Evolutionary conservation across 2,113 vertebrate species (phyloP).

Genomic region (Hylia prasina): DNA sequence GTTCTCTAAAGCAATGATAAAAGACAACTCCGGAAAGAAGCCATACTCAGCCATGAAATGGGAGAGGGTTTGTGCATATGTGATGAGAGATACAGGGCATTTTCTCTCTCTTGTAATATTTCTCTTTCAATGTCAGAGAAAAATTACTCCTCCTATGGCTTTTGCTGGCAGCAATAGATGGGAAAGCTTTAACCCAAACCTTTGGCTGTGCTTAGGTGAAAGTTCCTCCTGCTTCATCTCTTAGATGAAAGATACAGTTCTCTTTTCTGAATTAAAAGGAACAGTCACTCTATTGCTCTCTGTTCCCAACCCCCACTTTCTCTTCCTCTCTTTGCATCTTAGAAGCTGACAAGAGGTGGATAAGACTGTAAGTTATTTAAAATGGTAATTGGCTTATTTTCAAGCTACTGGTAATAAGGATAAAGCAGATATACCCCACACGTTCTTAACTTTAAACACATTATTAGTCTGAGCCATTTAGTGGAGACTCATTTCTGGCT

Average conservation of each 20-base stretch:
- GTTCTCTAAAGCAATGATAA: not conserved
- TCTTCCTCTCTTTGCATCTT: not conserved
- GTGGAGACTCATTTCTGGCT: not conserved
- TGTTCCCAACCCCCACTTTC: not conserved
- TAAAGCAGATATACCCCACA: not conserved
- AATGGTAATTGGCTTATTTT: conserved; percentile 34
- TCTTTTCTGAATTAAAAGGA: not conserved
- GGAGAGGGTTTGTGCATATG: not conserved
- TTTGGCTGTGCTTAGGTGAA: not conserved
- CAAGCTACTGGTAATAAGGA: not conserved
- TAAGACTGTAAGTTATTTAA: not conserved
- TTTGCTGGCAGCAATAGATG: not conserved
- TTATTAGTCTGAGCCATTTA: not conserved
- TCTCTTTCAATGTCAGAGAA: not conserved
- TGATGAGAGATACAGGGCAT: not conserved
- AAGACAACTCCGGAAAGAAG: not conserved
- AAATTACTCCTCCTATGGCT: not conserved
- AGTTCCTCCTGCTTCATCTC: not conserved
- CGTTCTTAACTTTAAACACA: not conserved
- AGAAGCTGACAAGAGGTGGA: not conserved
- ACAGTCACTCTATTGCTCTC: not conserved
- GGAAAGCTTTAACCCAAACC: not conserved
- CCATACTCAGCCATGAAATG: not conserved
- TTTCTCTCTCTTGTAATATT: not conserved
- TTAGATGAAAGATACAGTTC: not conserved